These are phyloP conservation scores for Microchirus variegatus DNA, from an alignment of 2,797 vertebrate genomes.

Conservation along the genomic window DNA sequence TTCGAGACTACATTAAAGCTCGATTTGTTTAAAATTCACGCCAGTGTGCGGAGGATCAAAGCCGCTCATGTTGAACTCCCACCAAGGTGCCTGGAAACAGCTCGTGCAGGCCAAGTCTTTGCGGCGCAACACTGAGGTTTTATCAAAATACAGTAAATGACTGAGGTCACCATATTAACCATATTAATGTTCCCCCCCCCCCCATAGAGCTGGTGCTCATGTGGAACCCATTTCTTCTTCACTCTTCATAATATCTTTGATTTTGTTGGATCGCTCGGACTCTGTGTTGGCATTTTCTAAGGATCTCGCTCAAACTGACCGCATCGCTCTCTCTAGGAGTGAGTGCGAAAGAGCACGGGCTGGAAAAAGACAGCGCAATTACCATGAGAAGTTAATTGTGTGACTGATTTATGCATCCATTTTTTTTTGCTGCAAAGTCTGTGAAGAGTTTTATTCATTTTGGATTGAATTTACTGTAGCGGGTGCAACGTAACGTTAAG, in stretches of 20 bases:
- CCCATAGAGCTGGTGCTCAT: conserved; percentile 55
- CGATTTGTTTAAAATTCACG: conserved; percentile 22
- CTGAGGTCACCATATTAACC: conserved; percentile 66
- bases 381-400: conserved; percentile 17
- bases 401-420: conserved; percentile 20
- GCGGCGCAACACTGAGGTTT: conserved; percentile 17
- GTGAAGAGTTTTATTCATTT: conserved; percentile 30
- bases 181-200: conserved; percentile 62
- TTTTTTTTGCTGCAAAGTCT: conserved; percentile 5
- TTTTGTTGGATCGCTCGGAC: conserved; percentile 58
- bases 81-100: conserved; percentile 48
- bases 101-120: conserved; percentile 43
- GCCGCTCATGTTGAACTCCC: conserved; percentile 35
- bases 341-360: conserved; percentile 34
- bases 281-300: conserved; percentile 39
- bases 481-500: conserved; percentile 9
- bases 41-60: conserved; percentile 40
- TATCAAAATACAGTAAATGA: conserved; percentile 59
- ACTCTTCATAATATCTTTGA: conserved; percentile 64
- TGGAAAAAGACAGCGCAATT: conserved; percentile 10
- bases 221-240: conserved; percentile 71
- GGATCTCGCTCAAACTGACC: conserved; percentile 40
- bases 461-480: conserved; percentile 21
- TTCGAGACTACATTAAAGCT: background rate
- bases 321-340: conserved; percentile 24